phyloP scores from a whole-genome alignment of 2,797 vertebrate genomes.

The Sebastes hubbsi region DNA sequence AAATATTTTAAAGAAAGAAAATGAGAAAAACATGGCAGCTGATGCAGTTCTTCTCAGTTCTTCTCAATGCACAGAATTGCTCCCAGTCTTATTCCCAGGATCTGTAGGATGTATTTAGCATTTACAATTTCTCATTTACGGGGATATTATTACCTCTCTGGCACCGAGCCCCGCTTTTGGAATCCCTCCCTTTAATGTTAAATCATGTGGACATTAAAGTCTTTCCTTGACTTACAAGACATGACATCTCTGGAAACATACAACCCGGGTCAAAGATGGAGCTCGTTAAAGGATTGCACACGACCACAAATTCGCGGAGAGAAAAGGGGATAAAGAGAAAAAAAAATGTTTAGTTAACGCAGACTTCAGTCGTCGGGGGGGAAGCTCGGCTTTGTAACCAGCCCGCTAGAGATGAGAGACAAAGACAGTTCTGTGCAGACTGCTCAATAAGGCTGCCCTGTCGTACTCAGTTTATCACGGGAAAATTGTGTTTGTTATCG shows the following conservation, averaged over 20 bases:
- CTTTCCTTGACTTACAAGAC: slow-evolving; percentile 83
- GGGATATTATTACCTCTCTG: slow-evolving; percentile 74
- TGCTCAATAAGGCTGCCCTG: slow-evolving; percentile 52
- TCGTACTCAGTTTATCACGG: slow-evolving; percentile 61
- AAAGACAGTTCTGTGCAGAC: slow-evolving; percentile 73
- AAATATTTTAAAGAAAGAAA: not conserved
- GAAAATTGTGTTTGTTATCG: slow-evolving; percentile 75
- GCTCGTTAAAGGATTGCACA: slow-evolving; percentile 83
- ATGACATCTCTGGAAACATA: slow-evolving; percentile 83
- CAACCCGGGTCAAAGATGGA: slow-evolving; percentile 84
- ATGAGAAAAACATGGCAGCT: not conserved
- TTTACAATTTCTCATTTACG: slow-evolving; percentile 71
- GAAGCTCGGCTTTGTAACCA: slow-evolving; percentile 59
- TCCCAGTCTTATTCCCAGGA: slow-evolving; percentile 43
- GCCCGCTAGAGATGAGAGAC: slow-evolving; percentile 74
- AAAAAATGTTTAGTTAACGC: slow-evolving; percentile 77
- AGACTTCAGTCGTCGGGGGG: slow-evolving; percentile 59
- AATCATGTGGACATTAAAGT: slow-evolving; percentile 82
- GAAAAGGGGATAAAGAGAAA: slow-evolving; percentile 61
- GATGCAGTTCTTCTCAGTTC: slow-evolving; percentile 3
- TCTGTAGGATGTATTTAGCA: slow-evolving; percentile 65
- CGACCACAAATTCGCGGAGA: slow-evolving; percentile 74
- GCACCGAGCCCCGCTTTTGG: slow-evolving; percentile 58
- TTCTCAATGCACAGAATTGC: not conserved
- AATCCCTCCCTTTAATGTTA: slow-evolving; percentile 72